Conservation (phyloP, 1,140 invertebrate genomes). For the Melanaphis sacchari region DNA sequence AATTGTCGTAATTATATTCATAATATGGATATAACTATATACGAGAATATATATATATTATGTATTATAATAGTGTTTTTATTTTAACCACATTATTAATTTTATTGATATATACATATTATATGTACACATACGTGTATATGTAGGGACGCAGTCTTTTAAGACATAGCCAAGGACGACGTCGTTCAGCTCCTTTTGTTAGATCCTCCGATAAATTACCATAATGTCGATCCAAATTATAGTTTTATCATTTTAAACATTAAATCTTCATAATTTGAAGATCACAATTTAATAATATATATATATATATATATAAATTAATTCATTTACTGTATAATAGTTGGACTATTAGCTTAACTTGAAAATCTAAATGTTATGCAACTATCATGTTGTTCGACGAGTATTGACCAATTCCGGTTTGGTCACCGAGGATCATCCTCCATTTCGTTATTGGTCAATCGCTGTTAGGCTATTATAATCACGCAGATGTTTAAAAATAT, state of each 20-base stretch:
- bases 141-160: not conserved
- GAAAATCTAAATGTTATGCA: slow-evolving; percentile 17
- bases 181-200: not conserved
- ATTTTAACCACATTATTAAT: not conserved
- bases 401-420: slow-evolving; percentile 50
- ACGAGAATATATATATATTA: not conserved
- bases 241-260: not conserved
- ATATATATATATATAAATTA: not conserved
- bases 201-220: not conserved
- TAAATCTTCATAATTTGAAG: not conserved
- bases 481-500: not conserved
- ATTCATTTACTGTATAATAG: not conserved
- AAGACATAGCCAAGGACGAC: not conserved
- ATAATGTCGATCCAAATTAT: not conserved
- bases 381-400: slow-evolving; percentile 15
- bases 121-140: too few species aligned
- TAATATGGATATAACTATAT: not conserved
- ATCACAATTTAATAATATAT: not conserved
- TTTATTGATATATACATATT: not conserved
- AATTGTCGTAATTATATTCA: not conserved
- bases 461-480: not conserved
- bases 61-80: not conserved
- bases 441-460: slow-evolving; percentile 46
- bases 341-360: not conserved
- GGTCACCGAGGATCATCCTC: slow-evolving; percentile 40